Conservation (phyloP, 2,797 vertebrate genomes). For the Leptatherina wallacei region DNA sequence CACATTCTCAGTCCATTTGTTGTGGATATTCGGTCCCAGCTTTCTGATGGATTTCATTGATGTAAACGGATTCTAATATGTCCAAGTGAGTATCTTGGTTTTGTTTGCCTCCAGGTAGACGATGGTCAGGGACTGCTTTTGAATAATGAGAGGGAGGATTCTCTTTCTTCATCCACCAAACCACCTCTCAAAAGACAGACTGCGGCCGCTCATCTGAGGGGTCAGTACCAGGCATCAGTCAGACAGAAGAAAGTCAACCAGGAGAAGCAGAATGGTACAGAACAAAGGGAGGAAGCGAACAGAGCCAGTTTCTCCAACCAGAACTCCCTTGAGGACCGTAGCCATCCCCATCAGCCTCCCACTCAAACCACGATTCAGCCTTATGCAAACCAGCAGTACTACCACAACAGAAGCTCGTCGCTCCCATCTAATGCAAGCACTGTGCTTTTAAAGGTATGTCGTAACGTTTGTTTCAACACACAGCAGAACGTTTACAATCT, state of each 20-base stretch:
- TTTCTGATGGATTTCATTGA: background rate
- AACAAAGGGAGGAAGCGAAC: constrained; percentile 37
- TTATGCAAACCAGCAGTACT: constrained; percentile 27
- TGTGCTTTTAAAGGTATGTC: constrained; percentile 50
- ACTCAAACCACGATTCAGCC: constrained; percentile 25
- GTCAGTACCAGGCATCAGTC: constrained; percentile 54
- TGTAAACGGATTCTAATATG: background rate
- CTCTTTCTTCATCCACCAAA: constrained; percentile 54
- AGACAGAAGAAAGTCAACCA: constrained; percentile 59
- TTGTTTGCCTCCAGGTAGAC: constrained; percentile 81
- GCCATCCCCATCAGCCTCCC: constrained; percentile 21
- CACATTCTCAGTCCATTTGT: background rate
- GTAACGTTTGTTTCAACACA: background rate
- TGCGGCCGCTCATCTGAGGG: constrained; percentile 66
- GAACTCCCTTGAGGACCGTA: constrained; percentile 25
- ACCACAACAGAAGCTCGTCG: constrained; percentile 7
- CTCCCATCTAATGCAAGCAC: constrained; percentile 11
- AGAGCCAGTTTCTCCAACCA: constrained; percentile 13
- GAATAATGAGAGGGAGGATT: constrained; percentile 74
- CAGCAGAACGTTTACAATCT: background rate
- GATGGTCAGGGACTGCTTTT: constrained; percentile 78
- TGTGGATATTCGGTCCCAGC: background rate
- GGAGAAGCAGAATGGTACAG: constrained; percentile 48
- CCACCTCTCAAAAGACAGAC: constrained; percentile 69
- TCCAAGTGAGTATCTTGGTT: constrained; percentile 5